These are phyloP conservation scores for Pseudococcus jackbeardsleyi DNA, from an alignment of 2,888 invertebrate genomes.

Conservation along the genomic window DNA sequence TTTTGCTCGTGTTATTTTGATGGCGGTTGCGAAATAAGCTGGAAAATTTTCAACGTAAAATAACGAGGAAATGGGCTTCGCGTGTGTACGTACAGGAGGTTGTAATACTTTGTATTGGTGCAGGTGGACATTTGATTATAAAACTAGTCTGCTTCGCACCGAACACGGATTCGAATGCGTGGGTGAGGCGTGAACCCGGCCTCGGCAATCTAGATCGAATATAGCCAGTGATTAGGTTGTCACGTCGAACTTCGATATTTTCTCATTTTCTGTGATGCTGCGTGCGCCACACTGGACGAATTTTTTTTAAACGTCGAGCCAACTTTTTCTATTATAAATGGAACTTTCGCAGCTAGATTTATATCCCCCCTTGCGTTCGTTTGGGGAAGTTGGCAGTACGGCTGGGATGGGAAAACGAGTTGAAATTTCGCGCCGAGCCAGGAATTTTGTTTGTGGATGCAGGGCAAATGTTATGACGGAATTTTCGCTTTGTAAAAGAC, in stretches of 20 bases:
- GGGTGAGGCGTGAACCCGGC: neutral
- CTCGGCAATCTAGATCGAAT: constrained; percentile 3
- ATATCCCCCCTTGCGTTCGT: neutral
- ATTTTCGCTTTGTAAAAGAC: too few relatives aligned
- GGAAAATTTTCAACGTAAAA: constrained; percentile 31
- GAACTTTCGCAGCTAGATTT: neutral
- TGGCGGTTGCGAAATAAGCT: constrained; percentile 7
- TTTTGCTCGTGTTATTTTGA: neutral
- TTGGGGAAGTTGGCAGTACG: neutral
- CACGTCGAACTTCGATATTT: constrained; percentile 6
- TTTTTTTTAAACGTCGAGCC: neutral
- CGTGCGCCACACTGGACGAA: neutral
- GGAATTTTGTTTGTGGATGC: too few relatives aligned
- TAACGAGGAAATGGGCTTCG: neutral
- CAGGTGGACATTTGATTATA: constrained; percentile 35
- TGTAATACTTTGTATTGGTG: neutral
- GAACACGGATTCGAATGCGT: neutral
- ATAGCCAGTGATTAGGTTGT: constrained; percentile 22
- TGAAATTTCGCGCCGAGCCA: too few relatives aligned
- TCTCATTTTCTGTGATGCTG: neutral
- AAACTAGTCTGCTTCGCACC: neutral
- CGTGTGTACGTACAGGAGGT: neutral
- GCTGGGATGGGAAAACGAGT: neutral
- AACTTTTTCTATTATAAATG: constrained; percentile 12
- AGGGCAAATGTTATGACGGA: too few relatives aligned